These are phyloP conservation scores for Drosophila ustulata DNA, from an alignment of 2,888 invertebrate genomes.

Conservation along the genomic window DNA sequence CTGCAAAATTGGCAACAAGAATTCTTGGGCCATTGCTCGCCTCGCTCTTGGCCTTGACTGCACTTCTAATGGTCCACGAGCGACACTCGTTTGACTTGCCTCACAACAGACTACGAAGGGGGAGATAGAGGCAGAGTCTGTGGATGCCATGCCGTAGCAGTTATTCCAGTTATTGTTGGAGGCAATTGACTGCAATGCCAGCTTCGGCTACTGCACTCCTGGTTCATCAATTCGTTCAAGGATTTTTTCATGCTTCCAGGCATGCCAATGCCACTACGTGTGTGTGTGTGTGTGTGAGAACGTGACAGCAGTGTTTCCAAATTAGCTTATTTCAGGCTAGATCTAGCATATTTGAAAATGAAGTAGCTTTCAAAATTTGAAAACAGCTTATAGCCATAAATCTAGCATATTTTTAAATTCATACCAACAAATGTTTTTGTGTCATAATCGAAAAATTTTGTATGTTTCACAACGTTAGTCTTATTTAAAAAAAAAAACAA, in stretches of 20 bases:
- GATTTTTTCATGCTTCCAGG: conserved; percentile 77
- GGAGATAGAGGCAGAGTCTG: background rate
- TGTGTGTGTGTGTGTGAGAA: conserved; percentile 7
- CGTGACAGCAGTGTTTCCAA: too few species aligned
- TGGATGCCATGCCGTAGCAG: conserved; percentile 39
- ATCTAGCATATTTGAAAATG: too few species aligned
- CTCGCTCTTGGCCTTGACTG: conserved; percentile 35
- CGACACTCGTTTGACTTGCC: conserved; percentile 10
- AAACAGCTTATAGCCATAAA: too few species aligned
- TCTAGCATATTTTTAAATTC: too few species aligned
- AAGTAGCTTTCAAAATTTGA: too few species aligned
- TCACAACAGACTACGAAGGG: background rate
- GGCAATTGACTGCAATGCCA: conserved; percentile 53
- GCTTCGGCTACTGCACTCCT: conserved; percentile 77
- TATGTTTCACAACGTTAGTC: too few species aligned
- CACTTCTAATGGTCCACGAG: conserved; percentile 51
- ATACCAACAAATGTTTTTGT: too few species aligned
- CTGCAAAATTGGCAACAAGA: conserved; percentile 1
- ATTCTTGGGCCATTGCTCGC: conserved; percentile 6
- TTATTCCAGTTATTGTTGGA: conserved; percentile 65
- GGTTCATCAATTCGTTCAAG: conserved; percentile 82
- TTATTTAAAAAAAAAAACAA: too few species aligned
- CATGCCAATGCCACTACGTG: conserved; percentile 22
- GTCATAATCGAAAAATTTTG: too few species aligned
- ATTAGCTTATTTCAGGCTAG: too few species aligned